Conservation (phyloP, 2,113 vertebrate genomes). For the Leptodactylus fuscus region DNA sequence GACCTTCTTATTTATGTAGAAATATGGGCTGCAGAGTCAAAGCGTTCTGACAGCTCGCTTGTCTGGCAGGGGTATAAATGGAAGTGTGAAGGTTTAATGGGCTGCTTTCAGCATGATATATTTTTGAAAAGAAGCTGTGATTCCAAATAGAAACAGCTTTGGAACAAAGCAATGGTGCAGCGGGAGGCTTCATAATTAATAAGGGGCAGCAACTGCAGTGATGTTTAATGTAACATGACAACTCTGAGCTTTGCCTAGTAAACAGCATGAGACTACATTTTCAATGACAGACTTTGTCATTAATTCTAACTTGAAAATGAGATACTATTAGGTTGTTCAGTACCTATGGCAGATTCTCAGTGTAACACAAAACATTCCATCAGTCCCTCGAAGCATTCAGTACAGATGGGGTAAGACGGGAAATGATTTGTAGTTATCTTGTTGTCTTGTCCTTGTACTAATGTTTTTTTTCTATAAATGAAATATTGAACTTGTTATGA, state of each 20-base stretch:
- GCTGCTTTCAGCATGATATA: conserved; percentile 64
- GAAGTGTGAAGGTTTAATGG: conserved; percentile 72
- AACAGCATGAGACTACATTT: conserved; percentile 67
- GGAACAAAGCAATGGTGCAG: conserved; percentile 64
- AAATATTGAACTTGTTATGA: conserved; percentile 29
- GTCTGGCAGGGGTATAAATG: conserved; percentile 55
- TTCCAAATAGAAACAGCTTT: conserved; percentile 60
- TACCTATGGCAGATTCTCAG: conserved; percentile 48
- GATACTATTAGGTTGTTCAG: conserved; percentile 62
- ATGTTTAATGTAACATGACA: conserved; percentile 69
- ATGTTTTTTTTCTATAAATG: conserved; percentile 18
- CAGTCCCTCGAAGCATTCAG: conserved; percentile 40
- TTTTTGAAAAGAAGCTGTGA: conserved; percentile 65
- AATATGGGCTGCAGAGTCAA: not conserved
- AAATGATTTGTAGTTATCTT: conserved; percentile 46
- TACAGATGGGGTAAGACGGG: conserved; percentile 27
- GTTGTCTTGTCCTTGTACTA: conserved; percentile 20
- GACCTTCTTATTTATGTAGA: conserved; percentile 17
- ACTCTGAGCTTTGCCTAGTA: conserved; percentile 63
- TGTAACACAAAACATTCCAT: conserved; percentile 43
- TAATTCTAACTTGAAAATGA: conserved; percentile 65
- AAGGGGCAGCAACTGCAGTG: conserved; percentile 63
- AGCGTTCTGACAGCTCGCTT: conserved; percentile 49
- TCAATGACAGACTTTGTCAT: conserved; percentile 61
- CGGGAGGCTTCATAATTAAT: conserved; percentile 70